Percentiles rank a stretch among this genome's conserved stretches.
Conservation (phyloP, 2,797 vertebrate species). For the Miichthys miiuy region DNA sequence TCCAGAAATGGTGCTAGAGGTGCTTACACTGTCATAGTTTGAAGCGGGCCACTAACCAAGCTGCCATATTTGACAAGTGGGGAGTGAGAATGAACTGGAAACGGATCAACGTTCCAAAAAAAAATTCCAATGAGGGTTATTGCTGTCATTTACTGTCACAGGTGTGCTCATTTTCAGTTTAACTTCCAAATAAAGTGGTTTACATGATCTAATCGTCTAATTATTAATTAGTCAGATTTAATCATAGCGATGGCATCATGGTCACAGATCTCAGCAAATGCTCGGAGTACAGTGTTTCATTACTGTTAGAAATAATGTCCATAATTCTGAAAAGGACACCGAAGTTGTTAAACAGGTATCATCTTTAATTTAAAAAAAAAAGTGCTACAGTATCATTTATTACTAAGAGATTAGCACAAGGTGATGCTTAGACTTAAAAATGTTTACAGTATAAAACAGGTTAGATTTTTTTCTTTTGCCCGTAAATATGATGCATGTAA, state of each 20-base stretch:
- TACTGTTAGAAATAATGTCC: not conserved
- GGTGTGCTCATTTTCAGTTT: not conserved
- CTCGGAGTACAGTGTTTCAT: not conserved
- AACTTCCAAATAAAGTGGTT: conserved; percentile 2
- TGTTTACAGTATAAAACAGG: conserved; percentile 12
- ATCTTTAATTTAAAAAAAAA: conserved; percentile 1
- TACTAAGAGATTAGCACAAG: conserved; percentile 4
- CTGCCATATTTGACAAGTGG: no score
- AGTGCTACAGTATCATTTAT: conserved; percentile 5
- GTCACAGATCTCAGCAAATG: not conserved
- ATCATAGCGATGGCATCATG: not conserved
- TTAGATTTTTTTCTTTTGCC: not conserved
- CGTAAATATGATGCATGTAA: conserved; percentile 50
- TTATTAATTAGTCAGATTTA: not conserved
- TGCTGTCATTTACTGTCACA: not conserved
- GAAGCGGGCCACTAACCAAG: no score
- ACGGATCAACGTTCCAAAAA: not conserved
- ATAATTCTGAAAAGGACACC: not conserved
- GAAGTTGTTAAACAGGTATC: not conserved
- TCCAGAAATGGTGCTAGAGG: no score
- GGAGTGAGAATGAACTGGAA: no score
- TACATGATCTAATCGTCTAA: not conserved
- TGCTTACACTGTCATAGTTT: no score
- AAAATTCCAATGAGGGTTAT: not conserved
- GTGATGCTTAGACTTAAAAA: not conserved